phyloP scores from a whole-genome alignment of 2,797 vertebrate species.

The Channa striata region DNA sequence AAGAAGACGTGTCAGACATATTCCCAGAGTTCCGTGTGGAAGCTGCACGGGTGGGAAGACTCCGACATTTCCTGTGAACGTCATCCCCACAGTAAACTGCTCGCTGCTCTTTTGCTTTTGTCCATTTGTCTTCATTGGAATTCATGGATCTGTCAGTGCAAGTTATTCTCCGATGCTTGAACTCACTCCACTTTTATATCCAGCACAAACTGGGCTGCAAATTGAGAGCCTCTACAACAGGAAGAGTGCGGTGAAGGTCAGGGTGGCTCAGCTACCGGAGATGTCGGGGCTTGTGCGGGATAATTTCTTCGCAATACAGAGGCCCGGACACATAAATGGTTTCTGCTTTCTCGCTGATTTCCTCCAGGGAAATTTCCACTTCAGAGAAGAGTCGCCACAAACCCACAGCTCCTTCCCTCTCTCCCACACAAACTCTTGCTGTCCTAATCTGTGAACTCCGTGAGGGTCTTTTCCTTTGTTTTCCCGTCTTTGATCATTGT shows the following conservation, averaged over 20 bases:
- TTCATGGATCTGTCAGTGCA: conserved; percentile 45
- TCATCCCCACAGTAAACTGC: neutral
- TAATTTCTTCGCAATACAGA: conserved; percentile 64
- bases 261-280: conserved; percentile 26
- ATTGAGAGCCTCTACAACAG: conserved; percentile 62
- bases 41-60: no score
- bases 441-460: conserved; percentile 4
- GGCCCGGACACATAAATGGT: conserved; percentile 67
- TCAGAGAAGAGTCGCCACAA: conserved; percentile 58
- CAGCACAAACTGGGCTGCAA: conserved; percentile 48
- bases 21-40: no score
- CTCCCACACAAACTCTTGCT: conserved; percentile 12
- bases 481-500: neutral
- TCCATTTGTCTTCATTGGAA: conserved; percentile 46
- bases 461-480: neutral
- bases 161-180: conserved; percentile 22
- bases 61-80: neutral
- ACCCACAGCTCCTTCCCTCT: conserved; percentile 14
- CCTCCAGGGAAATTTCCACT: conserved; percentile 71
- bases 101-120: neutral
- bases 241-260: conserved; percentile 67
- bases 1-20: no score
- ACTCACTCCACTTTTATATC: conserved; percentile 48
- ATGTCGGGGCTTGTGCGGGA: conserved; percentile 52
- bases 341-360: conserved; percentile 66